Percentiles rank a stretch among this genome's conserved stretches.
These are phyloP conservation scores for Mactra quadrangularis DNA, from an alignment of 1,140 invertebrate genomes.

Conservation along the genomic window DNA sequence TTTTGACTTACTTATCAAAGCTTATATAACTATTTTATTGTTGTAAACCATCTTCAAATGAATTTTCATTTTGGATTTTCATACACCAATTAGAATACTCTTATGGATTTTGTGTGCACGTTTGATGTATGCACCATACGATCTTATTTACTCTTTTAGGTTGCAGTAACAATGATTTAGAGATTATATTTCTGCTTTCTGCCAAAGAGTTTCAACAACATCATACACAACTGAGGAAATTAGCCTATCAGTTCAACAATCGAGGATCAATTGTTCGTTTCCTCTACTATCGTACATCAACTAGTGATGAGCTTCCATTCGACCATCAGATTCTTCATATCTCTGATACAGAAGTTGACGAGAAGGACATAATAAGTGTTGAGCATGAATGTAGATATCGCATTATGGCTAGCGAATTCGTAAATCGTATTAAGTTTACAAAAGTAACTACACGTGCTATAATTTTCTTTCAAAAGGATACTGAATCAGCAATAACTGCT, in stretches of 20 bases:
- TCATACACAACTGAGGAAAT: not conserved
- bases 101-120: too few species aligned
- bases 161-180: too few species aligned
- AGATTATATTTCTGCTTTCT: too few species aligned
- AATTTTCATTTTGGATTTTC: too few species aligned
- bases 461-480: slow-evolving; percentile 11
- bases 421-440: not conserved
- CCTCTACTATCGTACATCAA: not conserved
- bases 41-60: too few species aligned
- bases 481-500: not conserved
- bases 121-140: too few species aligned
- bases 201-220: too few species aligned
- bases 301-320: not conserved
- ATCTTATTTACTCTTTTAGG: too few species aligned
- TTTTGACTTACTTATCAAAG: too few species aligned
- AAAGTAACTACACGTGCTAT: not conserved
- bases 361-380: not conserved
- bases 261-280: not conserved
- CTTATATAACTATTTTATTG: too few species aligned
- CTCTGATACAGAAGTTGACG: not conserved
- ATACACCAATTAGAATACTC: too few species aligned
- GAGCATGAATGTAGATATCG: slow-evolving; percentile 11
- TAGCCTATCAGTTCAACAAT: not conserved
- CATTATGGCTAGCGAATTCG: not conserved
- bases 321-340: not conserved